Percentiles rank a stretch among this genome's conserved stretches.
Evolutionary conservation across 2,797 vertebrate genomes (phyloP).

Genomic region (Brachyalestes nurse): DNA sequence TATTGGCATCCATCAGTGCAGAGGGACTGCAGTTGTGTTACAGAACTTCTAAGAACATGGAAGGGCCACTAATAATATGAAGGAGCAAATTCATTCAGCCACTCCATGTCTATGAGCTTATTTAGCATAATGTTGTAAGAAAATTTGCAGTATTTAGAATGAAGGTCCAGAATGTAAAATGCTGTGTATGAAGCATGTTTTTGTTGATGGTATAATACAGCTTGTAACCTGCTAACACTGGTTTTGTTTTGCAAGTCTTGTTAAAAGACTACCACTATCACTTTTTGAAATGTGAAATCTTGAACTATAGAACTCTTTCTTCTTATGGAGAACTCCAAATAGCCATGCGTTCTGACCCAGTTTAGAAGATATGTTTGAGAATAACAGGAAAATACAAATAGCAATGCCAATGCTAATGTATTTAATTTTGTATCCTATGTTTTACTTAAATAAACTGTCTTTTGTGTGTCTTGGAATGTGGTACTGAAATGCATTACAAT

Average conservation of each 20-base stretch:
- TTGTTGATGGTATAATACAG: conserved; percentile 11
- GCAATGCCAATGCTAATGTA: conserved; percentile 29
- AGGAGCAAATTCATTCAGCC: conserved; percentile 47
- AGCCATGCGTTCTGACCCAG: conserved; percentile 6
- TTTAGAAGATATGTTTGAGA: not conserved
- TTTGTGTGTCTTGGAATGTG: conserved; percentile 41
- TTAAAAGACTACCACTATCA: conserved; percentile 26
- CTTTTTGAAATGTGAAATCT: conserved; percentile 40
- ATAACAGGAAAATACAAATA: conserved; percentile 1
- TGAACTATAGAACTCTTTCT: not conserved
- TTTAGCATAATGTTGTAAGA: conserved; percentile 15
- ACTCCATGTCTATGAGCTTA: conserved; percentile 24
- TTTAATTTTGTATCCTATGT: conserved; percentile 48
- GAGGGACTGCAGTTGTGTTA: conserved; percentile 26
- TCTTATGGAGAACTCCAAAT: not conserved
- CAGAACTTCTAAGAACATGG: conserved; percentile 21
- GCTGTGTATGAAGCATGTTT: conserved; percentile 27
- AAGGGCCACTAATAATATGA: conserved; percentile 13
- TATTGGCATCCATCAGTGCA: not conserved
- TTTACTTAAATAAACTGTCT: conserved; percentile 51
- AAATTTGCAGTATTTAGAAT: conserved; percentile 2
- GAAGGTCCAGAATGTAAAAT: conserved; percentile 36
- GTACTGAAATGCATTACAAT: not conserved
- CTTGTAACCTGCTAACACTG: conserved; percentile 38
- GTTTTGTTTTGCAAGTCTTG: conserved; percentile 28